Conservation (phyloP, 2,113 vertebrate species). For the Eidolon helvum region DNA sequence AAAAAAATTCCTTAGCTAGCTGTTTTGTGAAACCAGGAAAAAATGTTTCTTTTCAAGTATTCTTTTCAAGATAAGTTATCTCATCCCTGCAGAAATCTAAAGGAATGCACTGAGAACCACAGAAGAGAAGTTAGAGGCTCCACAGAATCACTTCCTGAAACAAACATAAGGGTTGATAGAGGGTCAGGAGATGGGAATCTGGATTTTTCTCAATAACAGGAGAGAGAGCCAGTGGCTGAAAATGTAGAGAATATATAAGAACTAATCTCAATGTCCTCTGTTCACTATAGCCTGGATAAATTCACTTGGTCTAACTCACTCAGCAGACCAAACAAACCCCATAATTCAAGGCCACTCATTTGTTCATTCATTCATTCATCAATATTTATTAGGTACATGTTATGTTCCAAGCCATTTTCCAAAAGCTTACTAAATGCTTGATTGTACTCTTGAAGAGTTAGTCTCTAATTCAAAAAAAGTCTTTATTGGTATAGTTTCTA, state of each 20-base stretch:
- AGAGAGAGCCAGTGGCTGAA: neutral
- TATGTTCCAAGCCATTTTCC: constrained; percentile 6
- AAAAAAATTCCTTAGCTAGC: constrained; percentile 56
- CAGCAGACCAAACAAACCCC: neutral
- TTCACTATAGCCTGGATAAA: neutral
- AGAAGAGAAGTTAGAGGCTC: neutral
- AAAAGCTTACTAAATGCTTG: constrained; percentile 3
- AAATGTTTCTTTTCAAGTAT: constrained; percentile 48
- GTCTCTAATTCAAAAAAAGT: constrained; percentile 41
- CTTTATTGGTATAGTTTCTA: neutral
- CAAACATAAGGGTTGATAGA: neutral
- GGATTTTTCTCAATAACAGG: neutral
- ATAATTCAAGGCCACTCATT: neutral
- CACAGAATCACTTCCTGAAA: constrained; percentile 24
- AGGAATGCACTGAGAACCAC: neutral
- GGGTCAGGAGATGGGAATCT: neutral
- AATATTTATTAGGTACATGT: constrained; percentile 17
- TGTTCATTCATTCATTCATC: neutral
- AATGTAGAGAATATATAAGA: neutral
- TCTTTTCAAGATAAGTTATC: constrained; percentile 54
- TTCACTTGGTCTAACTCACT: neutral
- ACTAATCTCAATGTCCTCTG: neutral
- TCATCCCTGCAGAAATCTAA: constrained; percentile 32
- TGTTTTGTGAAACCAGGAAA: constrained; percentile 62
- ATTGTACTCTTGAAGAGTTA: constrained; percentile 23